Percentiles rank a stretch among this genome's conserved stretches.
These are phyloP conservation scores for Pyrocephalus nanus DNA, from an alignment of 2,797 vertebrate species.

Conservation along the genomic window DNA sequence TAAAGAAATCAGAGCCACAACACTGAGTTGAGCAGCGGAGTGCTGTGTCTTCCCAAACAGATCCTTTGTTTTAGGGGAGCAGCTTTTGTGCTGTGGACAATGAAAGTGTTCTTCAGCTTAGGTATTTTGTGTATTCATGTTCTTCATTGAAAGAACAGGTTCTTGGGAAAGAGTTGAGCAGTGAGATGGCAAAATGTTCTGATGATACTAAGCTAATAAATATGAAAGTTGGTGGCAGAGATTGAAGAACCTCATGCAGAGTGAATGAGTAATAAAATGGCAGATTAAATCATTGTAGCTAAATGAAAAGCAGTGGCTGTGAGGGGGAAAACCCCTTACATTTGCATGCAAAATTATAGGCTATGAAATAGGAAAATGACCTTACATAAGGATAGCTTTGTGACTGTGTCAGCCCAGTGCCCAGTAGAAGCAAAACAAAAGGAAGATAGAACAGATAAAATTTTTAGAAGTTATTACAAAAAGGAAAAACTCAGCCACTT, in stretches of 20 bases:
- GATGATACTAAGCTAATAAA: not conserved
- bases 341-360: not conserved
- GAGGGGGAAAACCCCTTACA: not conserved
- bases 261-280: not conserved
- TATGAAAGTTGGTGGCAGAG: not conserved
- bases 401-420: not conserved
- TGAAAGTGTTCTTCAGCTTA: not conserved
- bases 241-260: not conserved
- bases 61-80: not conserved
- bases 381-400: not conserved
- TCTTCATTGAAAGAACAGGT: not conserved
- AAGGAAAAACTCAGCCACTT: not conserved
- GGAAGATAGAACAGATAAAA: not conserved
- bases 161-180: not conserved
- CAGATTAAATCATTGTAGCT: not conserved
- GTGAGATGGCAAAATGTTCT: not conserved
- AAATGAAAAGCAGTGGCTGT: not conserved
- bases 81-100: not conserved
- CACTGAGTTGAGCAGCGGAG: not conserved
- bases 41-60: not conserved
- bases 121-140: not conserved
- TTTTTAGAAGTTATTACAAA: not conserved
- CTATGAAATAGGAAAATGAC: not conserved
- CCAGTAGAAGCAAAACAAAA: not conserved
- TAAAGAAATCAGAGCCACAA: not conserved